phyloP scores from a whole-genome alignment of 2,113 vertebrate genomes.

The Xenopus tropicalis region UCB_Xtro_10.0 CM004446.2:31801501-31802000 shows the following conservation, averaged over 20 bases:
- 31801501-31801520: constrained; percentile 13
- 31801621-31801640: constrained; percentile 35
- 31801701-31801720: constrained; percentile 25
- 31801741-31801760: neutral
- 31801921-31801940: no score
- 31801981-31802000: no score
- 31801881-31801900: no score
- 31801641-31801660: neutral
- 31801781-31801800: neutral
- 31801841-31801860: no score
- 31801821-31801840: neutral
- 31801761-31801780: neutral
- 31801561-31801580: constrained; percentile 19
- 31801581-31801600: constrained; percentile 19
- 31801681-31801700: constrained; percentile 32
- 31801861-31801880: no score
- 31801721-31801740: neutral
- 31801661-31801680: constrained; percentile 41
- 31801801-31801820: neutral
- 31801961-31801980: neutral
- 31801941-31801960: no score
- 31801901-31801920: no score
- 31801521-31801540: constrained; percentile 9
- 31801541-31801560: neutral
- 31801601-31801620: neutral